Evolutionary conservation across 2,888 invertebrate species (phyloP).

Genomic region (Trisateles emortualis): DNA sequence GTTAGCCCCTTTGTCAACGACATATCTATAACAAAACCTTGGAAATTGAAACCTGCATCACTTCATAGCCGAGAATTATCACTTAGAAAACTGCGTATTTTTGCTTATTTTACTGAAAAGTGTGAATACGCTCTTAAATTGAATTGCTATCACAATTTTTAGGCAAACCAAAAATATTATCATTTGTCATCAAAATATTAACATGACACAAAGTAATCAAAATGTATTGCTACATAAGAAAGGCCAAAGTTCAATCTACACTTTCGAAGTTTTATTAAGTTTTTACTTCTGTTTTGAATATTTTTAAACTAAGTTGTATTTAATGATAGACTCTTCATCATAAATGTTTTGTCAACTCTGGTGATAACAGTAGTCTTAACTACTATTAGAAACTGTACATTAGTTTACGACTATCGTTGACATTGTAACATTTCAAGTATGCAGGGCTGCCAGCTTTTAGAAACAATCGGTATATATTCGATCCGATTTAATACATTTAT

Average conservation of each 20-base stretch:
- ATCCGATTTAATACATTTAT: too few species aligned
- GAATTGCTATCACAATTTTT: slow-evolving; percentile 49
- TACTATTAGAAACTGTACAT: slow-evolving; percentile 20
- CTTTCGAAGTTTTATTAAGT: slow-evolving; percentile 31
- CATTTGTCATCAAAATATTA: slow-evolving; percentile 37
- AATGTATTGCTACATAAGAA: slow-evolving; percentile 33
- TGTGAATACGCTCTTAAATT: too few species aligned
- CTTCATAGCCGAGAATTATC: too few species aligned
- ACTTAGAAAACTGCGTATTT: too few species aligned
- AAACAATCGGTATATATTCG: too few species aligned
- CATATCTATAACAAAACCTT: too few species aligned
- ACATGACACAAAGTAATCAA: slow-evolving; percentile 39
- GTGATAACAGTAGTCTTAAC: slow-evolving; percentile 19
- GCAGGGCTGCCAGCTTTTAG: too few species aligned
- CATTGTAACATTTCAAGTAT: slow-evolving; percentile 29
- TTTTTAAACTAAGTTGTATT: slow-evolving; percentile 18
- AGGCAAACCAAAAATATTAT: slow-evolving; percentile 29
- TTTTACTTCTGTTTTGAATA: slow-evolving; percentile 35
- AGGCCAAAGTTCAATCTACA: slow-evolving; percentile 30
- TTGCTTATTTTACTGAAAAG: too few species aligned
- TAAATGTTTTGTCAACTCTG: slow-evolving; percentile 23
- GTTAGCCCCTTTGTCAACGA: too few species aligned
- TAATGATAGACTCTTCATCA: slow-evolving; percentile 19
- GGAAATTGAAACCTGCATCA: too few species aligned
- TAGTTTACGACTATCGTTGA: slow-evolving; percentile 29